phyloP scores from a whole-genome alignment of 2,888 invertebrate species.

The Salpingus planirostris region DNA sequence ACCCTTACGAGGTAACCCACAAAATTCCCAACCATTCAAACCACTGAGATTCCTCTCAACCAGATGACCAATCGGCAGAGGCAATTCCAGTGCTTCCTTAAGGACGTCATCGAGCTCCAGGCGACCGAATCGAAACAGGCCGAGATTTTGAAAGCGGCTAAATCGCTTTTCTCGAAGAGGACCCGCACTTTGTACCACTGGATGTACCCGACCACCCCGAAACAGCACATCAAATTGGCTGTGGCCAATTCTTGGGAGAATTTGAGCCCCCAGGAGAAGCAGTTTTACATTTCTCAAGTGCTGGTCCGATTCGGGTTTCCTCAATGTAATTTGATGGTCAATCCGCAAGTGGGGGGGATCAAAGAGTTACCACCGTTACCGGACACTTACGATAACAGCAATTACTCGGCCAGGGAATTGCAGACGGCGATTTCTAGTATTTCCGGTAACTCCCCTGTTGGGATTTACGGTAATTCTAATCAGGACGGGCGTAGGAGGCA shows the following conservation, averaged over 20 bases:
- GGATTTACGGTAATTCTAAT: conserved; percentile 1
- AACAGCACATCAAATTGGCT: conserved; percentile 38
- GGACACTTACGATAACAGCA: conserved; percentile 8
- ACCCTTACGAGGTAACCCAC: no score
- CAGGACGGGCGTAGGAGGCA: conserved; percentile 16
- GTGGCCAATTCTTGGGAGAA: conserved; percentile 40
- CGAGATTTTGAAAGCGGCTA: conserved; percentile 41
- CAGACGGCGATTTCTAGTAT: conserved; percentile 28
- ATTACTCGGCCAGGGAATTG: conserved; percentile 20
- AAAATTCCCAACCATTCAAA: no score
- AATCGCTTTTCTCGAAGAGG: conserved; percentile 41
- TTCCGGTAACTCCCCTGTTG: background rate
- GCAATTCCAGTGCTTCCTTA: conserved; percentile 11
- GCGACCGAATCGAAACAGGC: conserved; percentile 22
- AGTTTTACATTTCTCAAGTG: conserved; percentile 43
- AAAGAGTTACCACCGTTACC: conserved; percentile 25
- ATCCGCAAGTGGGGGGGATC: conserved; percentile 38
- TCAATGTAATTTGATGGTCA: conserved; percentile 39
- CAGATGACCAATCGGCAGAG: conserved; percentile 1
- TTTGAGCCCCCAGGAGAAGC: conserved; percentile 36
- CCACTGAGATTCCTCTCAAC: no score
- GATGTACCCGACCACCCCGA: conserved; percentile 41
- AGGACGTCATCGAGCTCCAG: conserved; percentile 13
- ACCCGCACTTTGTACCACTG: conserved; percentile 43
- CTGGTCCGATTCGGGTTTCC: conserved; percentile 38